These are phyloP conservation scores for Bradypodion pumilum DNA, from an alignment of 2,797 vertebrate genomes.

Conservation along the genomic window DNA sequence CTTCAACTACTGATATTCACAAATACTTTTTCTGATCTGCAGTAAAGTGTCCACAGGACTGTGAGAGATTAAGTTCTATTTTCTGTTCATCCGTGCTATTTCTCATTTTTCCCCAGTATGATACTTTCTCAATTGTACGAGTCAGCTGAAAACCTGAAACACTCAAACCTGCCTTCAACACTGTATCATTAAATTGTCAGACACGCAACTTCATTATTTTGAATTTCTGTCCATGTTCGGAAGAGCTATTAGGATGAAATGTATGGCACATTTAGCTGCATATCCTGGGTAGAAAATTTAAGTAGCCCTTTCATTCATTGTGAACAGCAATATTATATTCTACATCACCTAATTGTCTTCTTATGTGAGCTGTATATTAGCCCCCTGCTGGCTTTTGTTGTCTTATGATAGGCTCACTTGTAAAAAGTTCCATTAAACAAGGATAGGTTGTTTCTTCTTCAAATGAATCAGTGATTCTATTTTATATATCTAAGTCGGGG, in stretches of 20 bases:
- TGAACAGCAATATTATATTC: slow-evolving; percentile 40
- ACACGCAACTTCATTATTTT: slow-evolving; percentile 17
- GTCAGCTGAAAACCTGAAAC: background rate
- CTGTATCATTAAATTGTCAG: slow-evolving; percentile 11
- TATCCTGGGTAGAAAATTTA: slow-evolving; percentile 44
- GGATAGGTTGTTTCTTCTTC: slow-evolving; percentile 63
- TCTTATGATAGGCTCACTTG: slow-evolving; percentile 52
- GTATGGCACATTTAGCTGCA: slow-evolving; percentile 35
- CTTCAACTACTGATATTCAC: background rate
- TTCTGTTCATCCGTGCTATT: background rate
- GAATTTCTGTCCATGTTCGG: slow-evolving; percentile 42
- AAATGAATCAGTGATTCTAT: slow-evolving; percentile 64
- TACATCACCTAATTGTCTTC: slow-evolving; percentile 47
- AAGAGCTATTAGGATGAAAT: slow-evolving; percentile 42
- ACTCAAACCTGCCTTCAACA: background rate
- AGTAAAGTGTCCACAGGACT: background rate
- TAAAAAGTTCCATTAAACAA: slow-evolving; percentile 57
- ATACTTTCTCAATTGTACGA: background rate
- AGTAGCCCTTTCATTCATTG: slow-evolving; percentile 39
- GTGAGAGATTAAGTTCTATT: background rate
- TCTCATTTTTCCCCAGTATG: background rate
- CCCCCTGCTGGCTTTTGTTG: slow-evolving; percentile 44
- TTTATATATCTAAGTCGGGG: slow-evolving; percentile 55
- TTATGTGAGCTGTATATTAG: slow-evolving; percentile 47
- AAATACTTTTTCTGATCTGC: background rate